These are phyloP conservation scores for Sebastes miniatus DNA, from an alignment of 2,797 vertebrate genomes.

Conservation along the genomic window DNA sequence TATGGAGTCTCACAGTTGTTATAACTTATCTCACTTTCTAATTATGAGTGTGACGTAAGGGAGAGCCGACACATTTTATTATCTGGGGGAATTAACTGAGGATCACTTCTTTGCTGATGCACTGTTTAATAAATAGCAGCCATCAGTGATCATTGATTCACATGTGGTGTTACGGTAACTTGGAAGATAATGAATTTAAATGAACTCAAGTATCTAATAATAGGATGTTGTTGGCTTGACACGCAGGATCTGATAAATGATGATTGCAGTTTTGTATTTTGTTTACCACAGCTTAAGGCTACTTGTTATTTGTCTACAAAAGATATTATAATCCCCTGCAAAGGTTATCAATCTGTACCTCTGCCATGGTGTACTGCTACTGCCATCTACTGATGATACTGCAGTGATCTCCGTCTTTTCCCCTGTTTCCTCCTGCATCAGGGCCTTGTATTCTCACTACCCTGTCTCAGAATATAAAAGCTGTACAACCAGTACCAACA, in stretches of 20 bases:
- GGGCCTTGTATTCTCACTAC: background rate
- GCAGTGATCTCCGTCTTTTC: background rate
- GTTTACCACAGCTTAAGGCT: constrained; percentile 44
- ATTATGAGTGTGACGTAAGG: constrained; percentile 59
- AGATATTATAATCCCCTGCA: constrained; percentile 23
- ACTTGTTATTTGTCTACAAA: constrained; percentile 38
- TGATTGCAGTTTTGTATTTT: constrained; percentile 51
- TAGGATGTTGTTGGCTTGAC: constrained; percentile 19
- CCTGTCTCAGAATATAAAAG: constrained; percentile 2
- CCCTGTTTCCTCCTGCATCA: background rate
- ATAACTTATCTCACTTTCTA: constrained; percentile 58
- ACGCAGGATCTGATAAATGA: constrained; percentile 44
- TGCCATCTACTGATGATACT: constrained; percentile 71
- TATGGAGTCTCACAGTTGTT: constrained; percentile 53
- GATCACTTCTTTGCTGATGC: constrained; percentile 33
- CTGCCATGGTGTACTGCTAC: constrained; percentile 64
- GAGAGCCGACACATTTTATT: constrained; percentile 30
- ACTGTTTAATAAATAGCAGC: constrained; percentile 35
- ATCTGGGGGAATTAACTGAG: constrained; percentile 19
- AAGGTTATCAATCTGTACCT: constrained; percentile 22
- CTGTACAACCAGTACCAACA: background rate
- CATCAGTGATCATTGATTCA: constrained; percentile 34
- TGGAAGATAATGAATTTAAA: constrained; percentile 35
- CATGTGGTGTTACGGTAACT: background rate
- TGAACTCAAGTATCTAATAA: constrained; percentile 39